Percentiles rank a stretch among this genome's conserved stretches.
Evolutionary conservation across 2,888 invertebrate genomes (phyloP).

Genomic region (Anagyrus pseudococci): DNA sequence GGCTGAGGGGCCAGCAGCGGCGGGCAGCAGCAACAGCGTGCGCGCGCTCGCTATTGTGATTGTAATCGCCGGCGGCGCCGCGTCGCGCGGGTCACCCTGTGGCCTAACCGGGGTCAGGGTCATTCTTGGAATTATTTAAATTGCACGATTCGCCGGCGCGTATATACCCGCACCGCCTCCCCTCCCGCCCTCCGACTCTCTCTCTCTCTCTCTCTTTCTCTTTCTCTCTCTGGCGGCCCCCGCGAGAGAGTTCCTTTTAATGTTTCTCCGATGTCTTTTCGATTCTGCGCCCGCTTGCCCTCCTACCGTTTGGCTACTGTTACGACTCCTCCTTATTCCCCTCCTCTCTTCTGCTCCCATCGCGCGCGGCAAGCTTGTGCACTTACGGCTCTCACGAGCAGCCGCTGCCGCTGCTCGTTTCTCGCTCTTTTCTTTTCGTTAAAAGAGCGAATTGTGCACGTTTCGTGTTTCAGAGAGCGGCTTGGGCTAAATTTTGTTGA

Average conservation of each 20-base stretch:
- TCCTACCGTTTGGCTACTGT: too few relatives aligned
- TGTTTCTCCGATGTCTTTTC: conserved; percentile 21
- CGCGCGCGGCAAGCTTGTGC: too few relatives aligned
- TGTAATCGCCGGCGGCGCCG: conserved; percentile 47
- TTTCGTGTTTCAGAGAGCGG: not conserved
- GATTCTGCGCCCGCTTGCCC: not conserved
- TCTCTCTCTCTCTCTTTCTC: conserved; percentile 9
- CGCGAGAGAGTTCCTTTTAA: conserved; percentile 27
- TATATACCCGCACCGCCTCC: conserved; percentile 22
- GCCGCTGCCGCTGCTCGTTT: not conserved
- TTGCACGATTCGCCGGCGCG: conserved; percentile 45
- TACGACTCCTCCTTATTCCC: too few relatives aligned
- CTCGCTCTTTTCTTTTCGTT: conserved; percentile 1
- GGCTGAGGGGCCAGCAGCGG: conserved; percentile 20
- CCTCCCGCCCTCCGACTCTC: conserved; percentile 6
- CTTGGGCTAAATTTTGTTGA: not conserved
- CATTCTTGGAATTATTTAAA: conserved; percentile 52
- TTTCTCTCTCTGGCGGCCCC: conserved; percentile 5
- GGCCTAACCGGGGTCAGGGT: conserved; percentile 51
- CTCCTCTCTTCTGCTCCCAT: too few relatives aligned
- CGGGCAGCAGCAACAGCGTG: too few relatives aligned
- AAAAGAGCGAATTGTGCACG: too few relatives aligned
- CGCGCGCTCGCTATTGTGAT: conserved; percentile 48
- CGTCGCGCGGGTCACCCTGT: conserved; percentile 44
- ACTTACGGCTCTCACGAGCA: not conserved